A percentile compares a stretch with the other conserved stretches of the same genome.
Conservation (phyloP, 2,797 vertebrate species). For the Sebastes melanostomus region DNA sequence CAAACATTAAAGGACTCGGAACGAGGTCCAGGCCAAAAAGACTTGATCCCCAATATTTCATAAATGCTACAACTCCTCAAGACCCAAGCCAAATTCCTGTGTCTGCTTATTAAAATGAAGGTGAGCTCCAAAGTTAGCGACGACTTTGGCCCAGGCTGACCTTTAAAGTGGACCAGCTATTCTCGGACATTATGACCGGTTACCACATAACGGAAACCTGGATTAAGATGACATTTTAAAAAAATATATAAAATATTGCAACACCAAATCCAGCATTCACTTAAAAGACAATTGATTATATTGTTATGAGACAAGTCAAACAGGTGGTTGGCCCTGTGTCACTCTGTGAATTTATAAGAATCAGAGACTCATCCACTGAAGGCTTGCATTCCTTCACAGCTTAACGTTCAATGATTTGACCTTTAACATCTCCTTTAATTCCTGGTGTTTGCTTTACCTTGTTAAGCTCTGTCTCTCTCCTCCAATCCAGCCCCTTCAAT, state of each 20-base stretch:
- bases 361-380: constrained; percentile 19
- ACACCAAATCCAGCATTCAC: not conserved
- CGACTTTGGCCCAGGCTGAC: too few species aligned
- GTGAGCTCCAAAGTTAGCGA: too few species aligned
- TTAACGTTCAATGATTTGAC: constrained; percentile 76
- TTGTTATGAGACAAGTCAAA: not conserved
- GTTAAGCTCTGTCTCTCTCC: constrained; percentile 64
- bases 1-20: too few species aligned
- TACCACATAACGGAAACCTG: too few species aligned
- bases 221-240: too few species aligned
- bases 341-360: constrained; percentile 17
- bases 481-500: constrained; percentile 49
- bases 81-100: too few species aligned
- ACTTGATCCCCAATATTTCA: too few species aligned
- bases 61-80: too few species aligned
- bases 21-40: too few species aligned
- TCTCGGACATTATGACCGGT: too few species aligned
- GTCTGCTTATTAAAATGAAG: too few species aligned
- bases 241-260: not conserved
- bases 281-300: not conserved
- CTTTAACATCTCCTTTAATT: constrained; percentile 73
- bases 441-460: constrained; percentile 68
- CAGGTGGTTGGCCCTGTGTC: not conserved
- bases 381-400: constrained; percentile 70
- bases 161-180: too few species aligned